Evolutionary conservation across 2,888 invertebrate species (phyloP), one percentile per base, ranked within the genome.

Genomic region (Minunthozetes semirufus): DNA sequence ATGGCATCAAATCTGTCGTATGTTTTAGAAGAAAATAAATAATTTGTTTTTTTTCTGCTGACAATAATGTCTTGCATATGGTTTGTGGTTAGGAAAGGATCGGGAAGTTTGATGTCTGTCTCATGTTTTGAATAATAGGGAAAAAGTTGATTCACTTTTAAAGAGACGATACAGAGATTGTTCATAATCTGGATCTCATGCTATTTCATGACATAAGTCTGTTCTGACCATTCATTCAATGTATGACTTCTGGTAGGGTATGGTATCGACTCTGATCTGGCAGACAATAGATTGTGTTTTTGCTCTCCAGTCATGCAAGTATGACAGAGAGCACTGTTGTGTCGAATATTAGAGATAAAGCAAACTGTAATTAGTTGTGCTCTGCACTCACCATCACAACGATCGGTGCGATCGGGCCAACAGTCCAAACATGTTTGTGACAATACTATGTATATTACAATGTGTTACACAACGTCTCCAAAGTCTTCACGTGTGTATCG

Each of bases 331-430:
- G 42, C 66, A 42, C 19, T 66, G 33, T 66, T 15, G 11, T 66
- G n/a, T 66, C 33, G n/a, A 66, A 66, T 66, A 66, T 66, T 66
- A 66, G 33, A 66, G 66, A 66, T 66, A 66, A 13, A 33, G 19
- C 66, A 59, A 66, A 66, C 66, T 38, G 66, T 66, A 66, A 66
- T 66, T 66, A 66, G 66, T 66, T 66, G 66, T 59, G 29, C 59
- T 22, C 22, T 56, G 27, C 33, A 66, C 66, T 66, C 66, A 66
- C 66, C 42, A 66, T 66, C 29, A 42, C 29, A 29, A 27, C 66
- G 33, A 66, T 66, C 42, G 17, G 56, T 15, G 27, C 59, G 22
- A 22, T 29, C 59, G 29, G 66, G 15, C 27, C 19, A 66, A 66
- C 59, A 22, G 66, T 11, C 27, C 19, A 66, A 66, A 66, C 66